Base-by-base conservation (phyloP, 2,113 vertebrate species). In the Seriola aureovittata region DNA sequence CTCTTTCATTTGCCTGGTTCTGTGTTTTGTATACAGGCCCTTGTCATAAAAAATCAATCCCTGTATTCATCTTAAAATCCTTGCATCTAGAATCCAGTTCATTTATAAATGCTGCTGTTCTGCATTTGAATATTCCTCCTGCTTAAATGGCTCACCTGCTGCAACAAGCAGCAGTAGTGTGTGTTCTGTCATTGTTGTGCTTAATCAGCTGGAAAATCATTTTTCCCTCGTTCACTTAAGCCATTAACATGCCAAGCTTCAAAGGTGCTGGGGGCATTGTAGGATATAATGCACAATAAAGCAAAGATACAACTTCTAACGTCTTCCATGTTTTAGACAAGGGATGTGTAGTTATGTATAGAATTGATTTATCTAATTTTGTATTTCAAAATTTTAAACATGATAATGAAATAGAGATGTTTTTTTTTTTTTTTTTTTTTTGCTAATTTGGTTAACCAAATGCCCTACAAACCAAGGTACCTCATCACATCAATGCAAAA, bases 171-270 rank as follows among this genome's bases (percentile, higher is more conserved):
- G 25, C 21, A 46, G 6, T 52, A 40, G 8, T 25, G 5, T 74
- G n/a, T 62, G 75, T 58, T 75, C 19, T 67, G 36, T 76, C 50
- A 68, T 55, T 70, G 58, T 67, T 63, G 42, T 38, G 63, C 71
- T 57, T 65, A 69, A 71, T 69, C 60, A 58, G 59, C 58, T 66
- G 66, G 67, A 55, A 71, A 84, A 64, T 71, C 38, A 1, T 11
- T 75, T 86, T 79, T 68, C 9, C 62, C 72, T 80, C 8, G 0
- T 77, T 80, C 55, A 70, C 14, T 64, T 32, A 59, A 76, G 36
- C n/a, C 19, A 46, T 80, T 85, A 63, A 23, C 32, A 1, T 63
- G 32, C 38, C 29, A n/a, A 19, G 11, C 52, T 65, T 81, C 10
- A 46, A 59, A 78, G 36, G n/a, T 60, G 57, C 25, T 68, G 21